These are phyloP conservation scores for Euphonia xanthogaster DNA, from an alignment of 2,797 vertebrate genomes.

Conservation along the genomic window DNA sequence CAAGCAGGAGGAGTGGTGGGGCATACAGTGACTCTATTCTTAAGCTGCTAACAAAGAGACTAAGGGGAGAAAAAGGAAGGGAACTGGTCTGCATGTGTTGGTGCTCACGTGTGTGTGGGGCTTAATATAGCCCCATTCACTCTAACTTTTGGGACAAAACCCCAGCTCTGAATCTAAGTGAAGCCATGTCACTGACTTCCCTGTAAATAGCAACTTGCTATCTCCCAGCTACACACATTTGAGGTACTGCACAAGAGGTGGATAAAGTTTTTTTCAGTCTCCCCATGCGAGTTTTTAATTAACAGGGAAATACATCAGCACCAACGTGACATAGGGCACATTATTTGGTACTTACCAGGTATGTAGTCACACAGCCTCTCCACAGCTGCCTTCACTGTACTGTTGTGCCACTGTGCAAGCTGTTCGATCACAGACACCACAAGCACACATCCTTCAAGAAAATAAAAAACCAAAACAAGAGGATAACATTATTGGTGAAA, in stretches of 20 bases:
- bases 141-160: neutral
- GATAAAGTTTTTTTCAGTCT: neutral
- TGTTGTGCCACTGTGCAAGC: constrained; percentile 78
- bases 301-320: neutral
- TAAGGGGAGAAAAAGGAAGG: neutral
- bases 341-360: constrained; percentile 69
- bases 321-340: neutral
- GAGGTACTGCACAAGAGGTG: neutral
- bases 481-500: accelerated
- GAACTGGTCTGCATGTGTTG: neutral
- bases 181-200: neutral
- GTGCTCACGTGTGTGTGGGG: neutral
- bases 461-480: neutral
- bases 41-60: neutral
- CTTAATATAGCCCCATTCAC: neutral
- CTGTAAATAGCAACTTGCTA: neutral
- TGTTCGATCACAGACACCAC: constrained; percentile 75
- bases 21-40: neutral
- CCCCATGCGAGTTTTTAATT: neutral
- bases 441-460: constrained; percentile 72
- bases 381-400: constrained; percentile 56
- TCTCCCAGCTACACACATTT: neutral
- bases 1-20: neutral
- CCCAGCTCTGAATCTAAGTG: neutral
- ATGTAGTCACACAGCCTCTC: constrained; percentile 76